These are phyloP conservation scores for Bolborhynchus lineola DNA, from an alignment of 2,113 vertebrate species.

Conservation along the genomic window DNA sequence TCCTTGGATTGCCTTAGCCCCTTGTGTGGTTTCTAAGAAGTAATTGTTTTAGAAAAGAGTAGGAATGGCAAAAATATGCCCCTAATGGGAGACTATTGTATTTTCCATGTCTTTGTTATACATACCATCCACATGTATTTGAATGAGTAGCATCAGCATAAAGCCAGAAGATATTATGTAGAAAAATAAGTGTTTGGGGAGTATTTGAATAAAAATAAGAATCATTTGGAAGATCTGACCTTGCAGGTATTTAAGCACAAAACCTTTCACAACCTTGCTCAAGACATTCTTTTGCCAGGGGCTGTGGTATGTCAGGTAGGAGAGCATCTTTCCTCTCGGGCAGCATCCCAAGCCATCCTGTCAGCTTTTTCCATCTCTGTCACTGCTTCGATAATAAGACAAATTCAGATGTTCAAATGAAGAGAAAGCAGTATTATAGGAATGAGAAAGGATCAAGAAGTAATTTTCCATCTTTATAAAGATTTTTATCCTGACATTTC, in stretches of 20 bases:
- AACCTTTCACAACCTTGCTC: neutral
- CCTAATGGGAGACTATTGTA: conserved; percentile 7
- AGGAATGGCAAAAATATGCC: conserved; percentile 8
- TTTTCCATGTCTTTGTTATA: conserved; percentile 1
- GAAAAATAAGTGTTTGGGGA: conserved; percentile 21
- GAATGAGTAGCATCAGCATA: neutral
- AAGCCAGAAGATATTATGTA: neutral
- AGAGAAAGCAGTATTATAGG: neutral
- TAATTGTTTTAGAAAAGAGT: neutral
- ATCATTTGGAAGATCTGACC: neutral
- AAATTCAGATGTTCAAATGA: neutral
- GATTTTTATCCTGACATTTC: conserved; percentile 55
- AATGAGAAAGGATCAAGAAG: neutral
- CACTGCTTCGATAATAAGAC: neutral
- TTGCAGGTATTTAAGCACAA: neutral
- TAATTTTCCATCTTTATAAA: conserved; percentile 39
- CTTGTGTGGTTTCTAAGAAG: neutral
- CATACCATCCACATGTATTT: neutral
- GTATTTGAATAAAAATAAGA: conserved; percentile 15
- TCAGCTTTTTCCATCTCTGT: neutral
- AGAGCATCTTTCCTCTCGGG: neutral
- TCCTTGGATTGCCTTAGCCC: neutral
- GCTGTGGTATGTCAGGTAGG: neutral
- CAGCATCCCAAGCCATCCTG: neutral
- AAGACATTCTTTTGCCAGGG: neutral